These are phyloP conservation scores for Merluccius polli DNA, from an alignment of 2,797 vertebrate genomes.

Conservation along the genomic window DNA sequence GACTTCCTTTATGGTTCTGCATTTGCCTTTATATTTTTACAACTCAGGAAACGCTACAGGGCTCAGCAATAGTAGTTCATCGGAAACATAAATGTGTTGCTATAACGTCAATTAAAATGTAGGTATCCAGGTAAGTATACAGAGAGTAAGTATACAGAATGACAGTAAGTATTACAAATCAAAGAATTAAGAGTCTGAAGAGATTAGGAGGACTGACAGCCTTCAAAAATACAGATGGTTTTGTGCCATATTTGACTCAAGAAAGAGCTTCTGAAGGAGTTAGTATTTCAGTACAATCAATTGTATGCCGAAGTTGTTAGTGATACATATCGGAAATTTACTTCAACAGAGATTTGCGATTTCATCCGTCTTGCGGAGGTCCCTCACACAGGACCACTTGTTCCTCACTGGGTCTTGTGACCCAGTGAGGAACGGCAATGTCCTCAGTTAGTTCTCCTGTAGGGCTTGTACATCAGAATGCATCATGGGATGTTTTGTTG, in stretches of 20 bases:
- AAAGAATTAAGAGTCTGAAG: neutral
- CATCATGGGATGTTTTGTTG: too few species aligned
- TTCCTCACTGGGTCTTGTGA: too few species aligned
- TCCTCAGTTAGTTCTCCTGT: too few species aligned
- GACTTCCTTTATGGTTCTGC: neutral
- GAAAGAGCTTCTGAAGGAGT: neutral
- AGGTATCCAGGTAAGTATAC: neutral
- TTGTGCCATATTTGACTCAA: neutral
- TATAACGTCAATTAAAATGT: neutral
- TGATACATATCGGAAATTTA: too few species aligned
- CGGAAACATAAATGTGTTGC: neutral
- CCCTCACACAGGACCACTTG: too few species aligned
- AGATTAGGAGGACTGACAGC: too few species aligned
- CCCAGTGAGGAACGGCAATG: too few species aligned
- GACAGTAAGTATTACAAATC: neutral
- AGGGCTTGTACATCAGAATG: too few species aligned
- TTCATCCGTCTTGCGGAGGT: too few species aligned
- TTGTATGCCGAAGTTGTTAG: neutral
- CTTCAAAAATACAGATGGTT: neutral
- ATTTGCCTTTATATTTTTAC: neutral
- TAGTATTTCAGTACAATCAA: neutral
- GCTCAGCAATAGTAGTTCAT: neutral
- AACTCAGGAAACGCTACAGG: neutral
- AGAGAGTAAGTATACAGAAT: neutral
- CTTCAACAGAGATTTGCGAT: too few species aligned